Evolutionary conservation across 64 coral and sea anemone species (phyloP), one percentile per base, ranked within the genome.

Genomic region (Pocillopora verrucosa): DNA sequence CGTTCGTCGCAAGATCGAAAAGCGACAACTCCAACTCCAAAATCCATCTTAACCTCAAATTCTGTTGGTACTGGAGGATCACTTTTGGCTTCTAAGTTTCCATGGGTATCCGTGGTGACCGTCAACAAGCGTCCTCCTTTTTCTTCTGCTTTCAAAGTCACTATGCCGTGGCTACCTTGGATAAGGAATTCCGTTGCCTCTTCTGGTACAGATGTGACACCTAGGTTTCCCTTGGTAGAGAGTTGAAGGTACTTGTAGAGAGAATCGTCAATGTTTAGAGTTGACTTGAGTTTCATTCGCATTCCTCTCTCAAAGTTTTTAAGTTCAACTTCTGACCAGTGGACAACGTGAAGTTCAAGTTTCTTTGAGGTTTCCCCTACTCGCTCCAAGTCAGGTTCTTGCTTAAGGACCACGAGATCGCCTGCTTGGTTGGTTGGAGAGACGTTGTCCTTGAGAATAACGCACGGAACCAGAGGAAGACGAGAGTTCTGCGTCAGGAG

Each of bases 281-380:
- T 69, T 56, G 76, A 81, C 34, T 80, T 89, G 7, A 89, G 59
- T 56, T 89, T 89, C 76, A 80, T 80, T 41, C 37, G 41, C 38
- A 89, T 79, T 7, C 88, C 88, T 24, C 57, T 80, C 72, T 89
- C 77, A 72, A 89, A 80, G 57, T 73, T 73, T 59, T 89, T 89
- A 62, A 80, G 56, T 58, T 89, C 88, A 24, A 80, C 89, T 34
- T 82, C 89, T n/a, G 89, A 82, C 89, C 89, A 90, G 65, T 90
- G 78, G 20, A 83, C 79, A 26, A 90, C 65, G 63, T 90, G 89
- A 34, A 82, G 68, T 35, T 90, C 89, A n/a, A 74, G 58, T 20
- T 59, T 22, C 59, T 68, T 72, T 9, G 87, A n/a, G 4, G 12
- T 20, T 9, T 74, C 37, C 30, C 45, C 37, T 60, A 36, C 3